Percentiles rank a stretch among this genome's conserved stretches.
Conservation (phyloP, 2,888 invertebrate genomes). For the Lycaena phlaeas region DNA sequence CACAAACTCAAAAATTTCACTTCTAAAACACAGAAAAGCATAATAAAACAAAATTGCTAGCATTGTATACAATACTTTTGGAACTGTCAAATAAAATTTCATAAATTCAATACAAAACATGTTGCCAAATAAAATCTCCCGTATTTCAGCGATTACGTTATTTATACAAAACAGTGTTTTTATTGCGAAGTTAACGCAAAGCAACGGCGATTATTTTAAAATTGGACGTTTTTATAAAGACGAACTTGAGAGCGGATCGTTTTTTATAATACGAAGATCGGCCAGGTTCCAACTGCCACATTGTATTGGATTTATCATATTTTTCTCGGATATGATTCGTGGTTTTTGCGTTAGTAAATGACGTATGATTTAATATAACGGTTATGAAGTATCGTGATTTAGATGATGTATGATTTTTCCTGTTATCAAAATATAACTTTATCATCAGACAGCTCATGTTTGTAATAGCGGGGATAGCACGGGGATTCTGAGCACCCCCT, state of each 20-base stretch:
- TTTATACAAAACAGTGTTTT: not conserved
- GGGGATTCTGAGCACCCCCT: too few species aligned
- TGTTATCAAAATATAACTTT: too few species aligned
- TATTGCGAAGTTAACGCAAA: not conserved
- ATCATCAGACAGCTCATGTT: too few species aligned
- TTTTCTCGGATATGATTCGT: not conserved
- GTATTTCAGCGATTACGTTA: not conserved
- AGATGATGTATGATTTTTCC: not conserved
- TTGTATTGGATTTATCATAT: not conserved
- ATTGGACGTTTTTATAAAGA: not conserved
- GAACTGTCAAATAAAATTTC: too few species aligned
- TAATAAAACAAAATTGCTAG: too few species aligned
- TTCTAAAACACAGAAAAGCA: too few species aligned
- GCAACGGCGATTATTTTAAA: slow-evolving; percentile 5
- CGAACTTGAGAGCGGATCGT: not conserved
- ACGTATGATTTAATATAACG: not conserved
- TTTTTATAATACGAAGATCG: not conserved
- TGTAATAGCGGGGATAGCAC: too few species aligned
- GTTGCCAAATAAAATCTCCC: not conserved
- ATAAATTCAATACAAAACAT: too few species aligned
- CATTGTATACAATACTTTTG: too few species aligned
- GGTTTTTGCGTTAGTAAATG: too few species aligned
- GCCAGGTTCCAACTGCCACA: slow-evolving; percentile 1
- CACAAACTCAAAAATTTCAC: too few species aligned
- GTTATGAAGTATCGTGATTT: not conserved